Evolutionary conservation across 2,888 invertebrate genomes (phyloP), one percentile per base, ranked within the genome.

Genomic region (Heterodera filipjevi): DNA sequence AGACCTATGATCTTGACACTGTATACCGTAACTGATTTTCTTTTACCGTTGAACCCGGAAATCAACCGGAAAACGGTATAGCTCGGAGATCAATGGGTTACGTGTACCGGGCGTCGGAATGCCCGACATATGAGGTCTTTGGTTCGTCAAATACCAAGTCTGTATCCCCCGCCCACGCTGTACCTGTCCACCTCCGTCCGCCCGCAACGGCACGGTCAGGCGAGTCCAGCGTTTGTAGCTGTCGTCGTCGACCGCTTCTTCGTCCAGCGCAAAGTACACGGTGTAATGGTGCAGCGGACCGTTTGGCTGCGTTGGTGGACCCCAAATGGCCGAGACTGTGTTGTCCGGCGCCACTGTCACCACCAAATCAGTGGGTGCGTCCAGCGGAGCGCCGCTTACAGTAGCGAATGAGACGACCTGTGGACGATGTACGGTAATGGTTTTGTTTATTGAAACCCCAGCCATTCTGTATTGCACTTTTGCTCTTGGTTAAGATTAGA

Each of bases 321-420:
- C 83, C 88, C 88, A 89, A 2, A 86, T 84, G 19, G 88, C 75
- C 33, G 85, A 85, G 53, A 89, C 84, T 12, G 83, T 85, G 78
- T 89, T 89, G 77, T 89, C 87, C 27, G 83, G 84, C 0, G 84
- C 81, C 33, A 89, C 85, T 32, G 79, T 79, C 5, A 86, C 83
- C 16, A 86, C 71, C 39, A 88, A 80, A 64, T 89, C 87, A 12
- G 81, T 82, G 19, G 89, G 89, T 8, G 87, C 80, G 78, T 89
- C 88, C 27, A 87, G 81, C 0, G 89, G 89, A 16, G 88, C 89
- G 39, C 88, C 88, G 70, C 85, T 86, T 16, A 85, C 85, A 12
- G 88, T 89, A 35, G 84, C 81, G 81, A 88, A 88, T 10, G 81
- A 81, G 59, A 22, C 59, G 27, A 59, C 59, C 59, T 59, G 10